Evolutionary conservation across 2,113 vertebrate genomes (phyloP).

Genomic region (Etheostoma spectabile): DNA sequence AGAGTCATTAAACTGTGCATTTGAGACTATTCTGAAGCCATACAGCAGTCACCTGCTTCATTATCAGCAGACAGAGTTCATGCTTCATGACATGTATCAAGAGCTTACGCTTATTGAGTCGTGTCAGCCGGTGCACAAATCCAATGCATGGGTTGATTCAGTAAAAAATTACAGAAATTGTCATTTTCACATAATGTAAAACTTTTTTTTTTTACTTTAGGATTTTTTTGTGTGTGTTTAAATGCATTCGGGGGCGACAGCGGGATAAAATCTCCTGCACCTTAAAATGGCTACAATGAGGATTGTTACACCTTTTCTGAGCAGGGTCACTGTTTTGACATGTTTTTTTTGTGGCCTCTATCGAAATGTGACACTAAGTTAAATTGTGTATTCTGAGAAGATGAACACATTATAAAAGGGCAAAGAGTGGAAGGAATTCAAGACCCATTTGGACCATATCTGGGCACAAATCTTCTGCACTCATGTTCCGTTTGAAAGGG

Average conservation of each 20-base stretch:
- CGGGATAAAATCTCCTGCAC: not conserved
- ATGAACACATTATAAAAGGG: conserved; percentile 55
- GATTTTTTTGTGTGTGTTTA: not conserved
- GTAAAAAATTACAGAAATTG: conserved; percentile 16
- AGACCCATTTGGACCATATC: conserved; percentile 49
- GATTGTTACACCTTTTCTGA: conserved; percentile 11
- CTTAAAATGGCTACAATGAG: not conserved
- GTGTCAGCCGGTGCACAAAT: conserved; percentile 57
- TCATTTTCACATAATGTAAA: conserved; percentile 36
- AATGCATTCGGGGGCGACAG: conserved; percentile 14
- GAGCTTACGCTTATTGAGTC: conserved; percentile 81
- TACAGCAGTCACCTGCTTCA: conserved; percentile 89
- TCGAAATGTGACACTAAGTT: conserved; percentile 50
- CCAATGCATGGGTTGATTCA: conserved; percentile 57
- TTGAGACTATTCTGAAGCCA: conserved; percentile 88
- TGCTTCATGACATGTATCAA: conserved; percentile 85
- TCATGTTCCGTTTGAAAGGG: conserved; percentile 61
- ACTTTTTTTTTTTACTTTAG: conserved; percentile 13
- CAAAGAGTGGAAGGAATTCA: conserved; percentile 49
- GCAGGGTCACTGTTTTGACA: conserved; percentile 50
- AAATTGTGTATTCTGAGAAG: conserved; percentile 58
- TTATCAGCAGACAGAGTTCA: conserved; percentile 87
- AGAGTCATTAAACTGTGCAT: conserved; percentile 86
- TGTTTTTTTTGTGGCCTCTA: conserved; percentile 7
- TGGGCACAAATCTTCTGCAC: conserved; percentile 27